These are phyloP conservation scores for Coelopa frigida DNA, from an alignment of 1,140 invertebrate species.

Conservation along the genomic window DNA sequence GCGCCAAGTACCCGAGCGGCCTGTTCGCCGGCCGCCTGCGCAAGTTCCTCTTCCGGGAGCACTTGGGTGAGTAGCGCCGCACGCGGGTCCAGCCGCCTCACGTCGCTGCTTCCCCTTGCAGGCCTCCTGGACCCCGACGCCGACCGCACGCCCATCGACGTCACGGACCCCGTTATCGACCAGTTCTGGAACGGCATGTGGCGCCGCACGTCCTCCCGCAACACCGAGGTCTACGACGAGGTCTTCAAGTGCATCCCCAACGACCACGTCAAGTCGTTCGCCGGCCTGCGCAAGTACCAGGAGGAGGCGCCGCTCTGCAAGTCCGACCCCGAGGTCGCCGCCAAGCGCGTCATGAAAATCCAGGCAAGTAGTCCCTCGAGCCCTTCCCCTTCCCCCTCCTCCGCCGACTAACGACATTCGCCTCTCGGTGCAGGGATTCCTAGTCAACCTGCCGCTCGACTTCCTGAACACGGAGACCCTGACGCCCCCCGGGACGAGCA, in stretches of 20 bases:
- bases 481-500: slow-evolving; percentile 67
- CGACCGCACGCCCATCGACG: slow-evolving; percentile 46
- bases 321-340: slow-evolving; percentile 61
- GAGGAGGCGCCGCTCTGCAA: slow-evolving; percentile 56
- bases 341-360: slow-evolving; percentile 63
- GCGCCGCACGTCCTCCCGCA: slow-evolving; percentile 65
- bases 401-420: too few relatives aligned
- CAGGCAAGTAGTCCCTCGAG: slow-evolving; percentile 53
- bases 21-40: slow-evolving; percentile 77
- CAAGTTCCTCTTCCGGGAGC: slow-evolving; percentile 82
- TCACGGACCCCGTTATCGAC: slow-evolving; percentile 68
- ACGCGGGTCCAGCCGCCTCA: slow-evolving; percentile 51
- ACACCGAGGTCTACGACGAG: slow-evolving; percentile 83
- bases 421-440: slow-evolving; percentile 56
- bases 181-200: slow-evolving; percentile 77
- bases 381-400: not conserved
- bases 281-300: slow-evolving; percentile 64
- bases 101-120: slow-evolving; percentile 36
- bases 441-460: slow-evolving; percentile 78
- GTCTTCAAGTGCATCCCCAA: slow-evolving; percentile 81
- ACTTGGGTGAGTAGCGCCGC: slow-evolving; percentile 57
- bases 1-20: slow-evolving; percentile 69
- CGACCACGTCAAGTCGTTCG: slow-evolving; percentile 68
- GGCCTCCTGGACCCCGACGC: slow-evolving; percentile 49
- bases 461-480: slow-evolving; percentile 80